Evolutionary conservation across 2,797 vertebrate species (phyloP).

Genomic region (Tapera naevia): DNA sequence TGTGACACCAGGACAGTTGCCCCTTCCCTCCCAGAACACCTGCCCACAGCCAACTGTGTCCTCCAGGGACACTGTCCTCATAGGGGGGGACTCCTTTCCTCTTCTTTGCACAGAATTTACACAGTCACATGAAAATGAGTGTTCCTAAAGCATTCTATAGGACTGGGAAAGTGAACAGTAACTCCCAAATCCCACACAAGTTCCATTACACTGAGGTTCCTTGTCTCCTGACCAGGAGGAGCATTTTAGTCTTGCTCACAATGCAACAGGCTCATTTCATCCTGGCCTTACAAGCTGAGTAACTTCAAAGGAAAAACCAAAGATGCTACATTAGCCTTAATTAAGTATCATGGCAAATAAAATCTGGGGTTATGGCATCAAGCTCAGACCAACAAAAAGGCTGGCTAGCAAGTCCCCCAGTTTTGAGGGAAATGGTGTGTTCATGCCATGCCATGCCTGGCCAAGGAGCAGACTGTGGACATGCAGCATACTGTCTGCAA

Average conservation of each 20-base stretch:
- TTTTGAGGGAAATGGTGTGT: background rate
- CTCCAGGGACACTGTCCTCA: background rate
- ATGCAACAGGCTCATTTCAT: background rate
- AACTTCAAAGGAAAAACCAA: background rate
- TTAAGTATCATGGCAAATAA: background rate
- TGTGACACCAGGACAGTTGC: background rate
- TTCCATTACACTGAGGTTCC: background rate
- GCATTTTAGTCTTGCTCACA: background rate
- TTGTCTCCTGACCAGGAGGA: background rate
- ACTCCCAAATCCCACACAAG: background rate
- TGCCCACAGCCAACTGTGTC: background rate
- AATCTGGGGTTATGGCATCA: background rate
- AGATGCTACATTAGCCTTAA: background rate
- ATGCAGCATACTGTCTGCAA: too few relatives aligned
- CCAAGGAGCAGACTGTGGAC: background rate
- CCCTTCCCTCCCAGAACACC: accelerated
- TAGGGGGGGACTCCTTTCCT: too few relatives aligned
- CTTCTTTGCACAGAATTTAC: background rate
- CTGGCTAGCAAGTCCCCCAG: background rate
- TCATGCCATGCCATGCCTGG: background rate
- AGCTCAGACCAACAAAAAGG: background rate
- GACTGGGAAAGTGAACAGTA: background rate
- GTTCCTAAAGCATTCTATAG: background rate
- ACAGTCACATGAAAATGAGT: background rate
- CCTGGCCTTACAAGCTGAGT: background rate